Evolutionary conservation across 2,113 vertebrate genomes (phyloP), one percentile per base, ranked within the genome.

Genomic region (Silurus asotus): DNA sequence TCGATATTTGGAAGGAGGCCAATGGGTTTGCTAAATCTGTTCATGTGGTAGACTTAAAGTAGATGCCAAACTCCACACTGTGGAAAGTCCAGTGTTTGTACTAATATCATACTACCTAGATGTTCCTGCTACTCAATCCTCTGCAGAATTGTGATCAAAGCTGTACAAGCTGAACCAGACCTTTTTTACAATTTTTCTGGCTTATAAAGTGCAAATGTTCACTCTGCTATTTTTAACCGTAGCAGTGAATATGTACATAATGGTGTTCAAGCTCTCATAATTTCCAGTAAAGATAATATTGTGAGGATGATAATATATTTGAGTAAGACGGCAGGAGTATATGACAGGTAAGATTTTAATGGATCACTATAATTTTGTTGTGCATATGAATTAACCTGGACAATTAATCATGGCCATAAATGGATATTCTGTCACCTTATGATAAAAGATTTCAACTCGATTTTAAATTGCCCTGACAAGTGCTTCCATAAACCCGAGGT

Each of bases 371-470:
- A 81, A 87, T 82, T 87, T 84, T 67, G 85, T n/a, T 28, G 23
- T 86, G 51, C 49, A 72, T 85, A 81, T 70, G 79, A 77, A 86
- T 85, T 55, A 87, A 53, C 53, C 9, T 45, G 45, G 62, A 37
- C 82, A 85, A 88, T 80, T 15, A 70, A 85, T 84, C 28, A 78
- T 72, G 23, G 53, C 61, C 59, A 89, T 87, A 87, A 87, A 87
- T 84, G 48, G 65, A 48, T 58, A 53, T 85, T 85, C 67, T 45
- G 64, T 51, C 82, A 75, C 55, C 13, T 81, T 77, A 37, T 45
- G 17, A 78, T 75, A 72, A 82, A 84, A 85, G 56, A 53, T 82
- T 69, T 45, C 56, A 80, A 20, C 37, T 61, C 15, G 25, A 82
- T 87, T 89, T 87, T 78, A 82, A 82, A 79, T 82, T 81, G 69